Conservation (phyloP, 2,888 invertebrate genomes). For the Chymomyza caudatula region DNA sequence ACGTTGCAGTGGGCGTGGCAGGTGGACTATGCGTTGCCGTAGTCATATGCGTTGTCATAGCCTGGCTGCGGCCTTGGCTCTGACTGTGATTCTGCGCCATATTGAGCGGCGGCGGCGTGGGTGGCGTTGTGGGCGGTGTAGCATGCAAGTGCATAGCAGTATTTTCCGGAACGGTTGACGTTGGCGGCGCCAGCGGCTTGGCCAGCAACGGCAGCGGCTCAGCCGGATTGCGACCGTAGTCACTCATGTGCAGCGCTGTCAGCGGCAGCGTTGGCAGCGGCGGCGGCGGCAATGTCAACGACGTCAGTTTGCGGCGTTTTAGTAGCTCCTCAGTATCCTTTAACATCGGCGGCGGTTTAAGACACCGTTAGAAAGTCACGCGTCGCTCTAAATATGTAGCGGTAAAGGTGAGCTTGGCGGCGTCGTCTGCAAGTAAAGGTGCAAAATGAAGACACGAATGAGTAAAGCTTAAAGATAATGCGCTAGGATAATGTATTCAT, state of each 20-base stretch:
- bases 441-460: conserved; percentile 10
- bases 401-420: conserved; percentile 12
- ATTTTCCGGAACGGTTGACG: conserved; percentile 12
- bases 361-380: conserved; percentile 27
- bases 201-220: conserved; percentile 56
- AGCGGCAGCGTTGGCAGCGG: conserved; percentile 17
- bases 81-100: conserved; percentile 62
- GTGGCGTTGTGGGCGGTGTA: conserved; percentile 66
- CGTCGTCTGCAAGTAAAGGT: conserved; percentile 25
- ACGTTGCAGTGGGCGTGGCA: conserved; percentile 38
- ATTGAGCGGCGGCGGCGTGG: conserved; percentile 64
- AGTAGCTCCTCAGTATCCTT: conserved; percentile 75
- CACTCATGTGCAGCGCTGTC: conserved; percentile 56
- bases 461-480: conserved; percentile 49
- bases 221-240: conserved; percentile 58
- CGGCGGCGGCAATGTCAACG: conserved; percentile 40
- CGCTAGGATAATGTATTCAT: conserved; percentile 63
- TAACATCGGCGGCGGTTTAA: conserved; percentile 68
- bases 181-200: conserved; percentile 33
- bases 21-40: conserved; percentile 49
- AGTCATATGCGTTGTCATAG: conserved; percentile 4
- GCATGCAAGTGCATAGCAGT: conserved; percentile 35
- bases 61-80: conserved; percentile 11
- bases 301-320: conserved; percentile 69
- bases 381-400: conserved; percentile 36